Conservation (phyloP, 2,113 vertebrate species). For the Petroica traversi region DNA sequence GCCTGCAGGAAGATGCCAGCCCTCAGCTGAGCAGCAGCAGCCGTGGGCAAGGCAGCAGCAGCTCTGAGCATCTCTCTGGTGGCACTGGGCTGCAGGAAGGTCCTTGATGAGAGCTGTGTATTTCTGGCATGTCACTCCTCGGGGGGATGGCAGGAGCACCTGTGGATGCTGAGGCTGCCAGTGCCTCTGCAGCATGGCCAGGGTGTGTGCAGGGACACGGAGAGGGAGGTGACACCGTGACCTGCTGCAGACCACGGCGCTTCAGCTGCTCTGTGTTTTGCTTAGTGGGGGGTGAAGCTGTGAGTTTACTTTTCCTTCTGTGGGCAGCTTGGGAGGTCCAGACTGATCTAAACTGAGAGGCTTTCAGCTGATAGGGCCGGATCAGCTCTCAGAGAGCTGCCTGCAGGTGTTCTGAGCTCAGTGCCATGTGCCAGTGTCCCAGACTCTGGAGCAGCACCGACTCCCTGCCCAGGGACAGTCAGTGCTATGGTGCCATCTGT, state of each 20-base stretch:
- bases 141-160: neutral
- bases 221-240: neutral
- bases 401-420: fast-evolving
- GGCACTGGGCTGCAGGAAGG: neutral
- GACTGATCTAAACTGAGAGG: neutral
- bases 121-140: neutral
- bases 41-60: neutral
- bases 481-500: neutral
- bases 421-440: fast-evolving
- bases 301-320: neutral
- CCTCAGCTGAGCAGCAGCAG: neutral
- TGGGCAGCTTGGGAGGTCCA: neutral
- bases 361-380: neutral
- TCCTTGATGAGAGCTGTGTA: neutral
- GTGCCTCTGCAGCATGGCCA: neutral
- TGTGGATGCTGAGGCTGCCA: neutral
- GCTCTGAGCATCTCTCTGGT: neutral
- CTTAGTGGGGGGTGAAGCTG: neutral
- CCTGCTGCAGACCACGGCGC: neutral
- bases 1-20: neutral
- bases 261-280: neutral
- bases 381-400: fast-evolving
- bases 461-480: neutral
- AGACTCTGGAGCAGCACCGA: neutral
- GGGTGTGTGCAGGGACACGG: fast-evolving